Evolutionary conservation across 1,140 invertebrate species (phyloP).

Genomic region (Cotesia typhae): DNA sequence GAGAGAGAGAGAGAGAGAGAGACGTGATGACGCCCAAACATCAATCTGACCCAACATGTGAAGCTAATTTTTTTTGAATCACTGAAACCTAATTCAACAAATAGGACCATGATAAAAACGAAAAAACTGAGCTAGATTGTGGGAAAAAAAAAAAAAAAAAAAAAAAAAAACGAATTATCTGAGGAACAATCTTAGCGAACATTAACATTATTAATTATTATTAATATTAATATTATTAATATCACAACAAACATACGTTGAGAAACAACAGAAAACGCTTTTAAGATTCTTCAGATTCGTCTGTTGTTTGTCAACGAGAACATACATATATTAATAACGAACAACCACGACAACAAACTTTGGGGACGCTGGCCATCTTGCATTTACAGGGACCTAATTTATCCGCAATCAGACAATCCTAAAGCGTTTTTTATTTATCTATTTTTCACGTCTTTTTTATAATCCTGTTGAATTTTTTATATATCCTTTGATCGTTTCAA

Average conservation of each 20-base stretch:
- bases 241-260: constrained; percentile 52
- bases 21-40: no score
- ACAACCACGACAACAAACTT: constrained; percentile 49
- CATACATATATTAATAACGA: constrained; percentile 54
- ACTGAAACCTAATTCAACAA: no score
- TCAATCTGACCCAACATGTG: no score
- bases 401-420: constrained; percentile 67
- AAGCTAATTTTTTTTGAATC: no score
- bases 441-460: constrained; percentile 47
- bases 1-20: no score
- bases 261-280: constrained; percentile 48
- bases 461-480: constrained; percentile 48
- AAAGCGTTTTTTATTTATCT: constrained; percentile 62
- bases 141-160: no score
- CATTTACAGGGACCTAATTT: constrained; percentile 65
- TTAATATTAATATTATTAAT: constrained; percentile 3
- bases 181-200: no score
- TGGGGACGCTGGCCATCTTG: constrained; percentile 67
- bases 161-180: no score
- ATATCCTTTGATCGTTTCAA: constrained; percentile 67
- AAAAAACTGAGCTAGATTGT: no score
- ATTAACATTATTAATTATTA: constrained; percentile 11
- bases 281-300: constrained; percentile 44
- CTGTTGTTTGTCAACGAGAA: constrained; percentile 44
- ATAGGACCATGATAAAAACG: no score